Percentiles rank a stretch among this genome's conserved stretches.
These are phyloP conservation scores for Triplophysa siluroides DNA, from an alignment of 2,113 vertebrate genomes.

Conservation along the genomic window DNA sequence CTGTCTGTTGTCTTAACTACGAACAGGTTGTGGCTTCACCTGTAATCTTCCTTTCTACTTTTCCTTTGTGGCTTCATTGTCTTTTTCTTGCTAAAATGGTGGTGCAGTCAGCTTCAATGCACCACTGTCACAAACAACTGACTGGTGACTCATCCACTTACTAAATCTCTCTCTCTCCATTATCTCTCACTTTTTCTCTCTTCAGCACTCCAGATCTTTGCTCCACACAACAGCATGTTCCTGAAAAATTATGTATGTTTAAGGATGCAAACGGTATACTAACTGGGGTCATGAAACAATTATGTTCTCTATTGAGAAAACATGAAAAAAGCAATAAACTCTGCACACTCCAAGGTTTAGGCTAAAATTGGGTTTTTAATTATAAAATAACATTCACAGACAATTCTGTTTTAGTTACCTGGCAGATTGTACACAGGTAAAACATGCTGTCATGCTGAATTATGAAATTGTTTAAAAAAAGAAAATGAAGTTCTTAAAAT, in stretches of 20 bases:
- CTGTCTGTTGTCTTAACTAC: neutral
- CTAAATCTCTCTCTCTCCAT: constrained; percentile 48
- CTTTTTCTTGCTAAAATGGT: constrained; percentile 39
- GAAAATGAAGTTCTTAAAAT: constrained; percentile 46
- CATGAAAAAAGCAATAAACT: neutral
- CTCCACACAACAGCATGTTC: constrained; percentile 27
- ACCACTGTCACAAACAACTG: constrained; percentile 57
- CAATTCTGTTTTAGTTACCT: constrained; percentile 52
- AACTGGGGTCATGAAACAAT: constrained; percentile 5
- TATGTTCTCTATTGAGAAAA: neutral
- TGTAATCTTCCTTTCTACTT: constrained; percentile 21
- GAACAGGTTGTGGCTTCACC: constrained; percentile 15
- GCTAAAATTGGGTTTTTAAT: constrained; percentile 56
- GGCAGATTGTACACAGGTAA: constrained; percentile 35
- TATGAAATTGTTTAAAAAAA: constrained; percentile 37
- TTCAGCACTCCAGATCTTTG: constrained; percentile 22
- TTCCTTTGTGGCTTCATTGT: constrained; percentile 35
- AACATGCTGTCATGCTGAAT: constrained; percentile 46
- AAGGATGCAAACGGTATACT: constrained; percentile 18
- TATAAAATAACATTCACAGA: constrained; percentile 67
- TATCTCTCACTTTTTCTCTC: constrained; percentile 24
- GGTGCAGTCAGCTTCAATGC: constrained; percentile 59
- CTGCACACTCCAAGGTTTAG: neutral
- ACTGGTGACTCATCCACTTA: constrained; percentile 63
- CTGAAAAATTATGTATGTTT: constrained; percentile 33